phyloP scores from a whole-genome alignment of 2,113 vertebrate genomes.

The Delphinus delphis region DNA sequence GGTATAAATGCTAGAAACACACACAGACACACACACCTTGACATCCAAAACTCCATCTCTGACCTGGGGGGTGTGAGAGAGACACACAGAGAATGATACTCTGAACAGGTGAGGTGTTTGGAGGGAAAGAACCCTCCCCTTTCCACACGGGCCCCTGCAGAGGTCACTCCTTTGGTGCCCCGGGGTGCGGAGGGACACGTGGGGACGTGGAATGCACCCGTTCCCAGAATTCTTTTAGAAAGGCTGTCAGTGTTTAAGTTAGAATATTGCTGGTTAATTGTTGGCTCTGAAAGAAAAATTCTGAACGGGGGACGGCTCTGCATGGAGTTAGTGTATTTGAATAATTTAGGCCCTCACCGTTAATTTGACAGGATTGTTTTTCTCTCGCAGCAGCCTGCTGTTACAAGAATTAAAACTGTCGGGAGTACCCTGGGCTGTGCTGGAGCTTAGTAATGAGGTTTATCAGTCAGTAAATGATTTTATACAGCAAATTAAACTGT shows the following conservation, averaged over 20 bases:
- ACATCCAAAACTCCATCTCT: background rate
- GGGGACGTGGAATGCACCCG: background rate
- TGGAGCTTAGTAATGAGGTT: conserved; percentile 91
- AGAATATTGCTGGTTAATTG: conserved; percentile 96
- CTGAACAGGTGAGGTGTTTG: background rate
- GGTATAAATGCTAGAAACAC: background rate
- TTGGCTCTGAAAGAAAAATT: conserved; percentile 97
- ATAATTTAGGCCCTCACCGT: conserved; percentile 98
- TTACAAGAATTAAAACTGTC: conserved; percentile 92
- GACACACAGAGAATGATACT: background rate
- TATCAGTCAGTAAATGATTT: conserved; percentile 95
- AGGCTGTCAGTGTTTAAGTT: conserved; percentile 95
- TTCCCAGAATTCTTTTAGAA: conserved; percentile 84
- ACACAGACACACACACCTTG: background rate
- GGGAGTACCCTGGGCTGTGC: conserved; percentile 86
- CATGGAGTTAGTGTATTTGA: conserved; percentile 99
- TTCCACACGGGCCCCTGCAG: background rate
- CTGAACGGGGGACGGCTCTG: conserved; percentile 92
- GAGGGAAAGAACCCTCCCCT: background rate
- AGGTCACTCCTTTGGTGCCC: conserved; percentile 13
- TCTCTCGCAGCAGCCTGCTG: conserved; percentile 94
- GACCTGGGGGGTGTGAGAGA: background rate
- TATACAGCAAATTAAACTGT: conserved; percentile 92
- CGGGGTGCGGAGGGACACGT: background rate
- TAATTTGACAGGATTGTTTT: conserved; percentile 97